Evolutionary conservation across 2,113 vertebrate genomes (phyloP), one percentile per base, ranked within the genome.

Genomic region (Daubentonia madagascariensis): DNA sequence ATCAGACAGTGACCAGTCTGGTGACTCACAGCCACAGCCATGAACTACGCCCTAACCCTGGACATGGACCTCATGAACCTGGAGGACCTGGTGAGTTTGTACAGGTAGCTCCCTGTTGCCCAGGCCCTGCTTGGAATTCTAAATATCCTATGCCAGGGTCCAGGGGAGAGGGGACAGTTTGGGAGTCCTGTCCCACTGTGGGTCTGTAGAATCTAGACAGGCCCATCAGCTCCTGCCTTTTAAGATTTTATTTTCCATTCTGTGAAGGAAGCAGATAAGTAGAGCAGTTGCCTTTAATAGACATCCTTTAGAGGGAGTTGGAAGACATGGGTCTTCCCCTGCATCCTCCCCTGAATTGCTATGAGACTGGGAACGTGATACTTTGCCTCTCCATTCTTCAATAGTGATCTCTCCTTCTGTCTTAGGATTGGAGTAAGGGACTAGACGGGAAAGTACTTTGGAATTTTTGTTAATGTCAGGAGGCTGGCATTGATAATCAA

Each of bases 11-110:
- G 85, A 79, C 88, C 95, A 35, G 78, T 54, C 87, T 87, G 97
- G 89, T 78, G 89, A 72, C 70, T 2, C 20, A 37, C 83, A 28
- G 73, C 80, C 35, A 8, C 84, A 68, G 43, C 40, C 22, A 98
- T 98, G 98, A 98, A 78, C 96, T 98, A 97, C 67, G 91, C 96
- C 6, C 50, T 97, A 5, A 97, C 89, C 80, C 48, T 98, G 94
- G 95, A 98, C 32, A 85, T 97, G 95, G 96, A 97, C 23, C 10
- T 96, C 65, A 43, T 45, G 10, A 96, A 83, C 50, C 40, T 97
- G 95, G 96, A 95, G 6, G 96, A 97, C 4, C 25, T 97, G 98
- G 98, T 98, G 92, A 98, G 98, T 98, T 89, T 54, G 61, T 12
- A 40, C 54, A 43, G 40, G 23, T 1, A 12, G 75, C 9, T 63